These are phyloP conservation scores for Rutilus rutilus DNA, from an alignment of 2,113 vertebrate genomes.

Conservation along the genomic window DNA sequence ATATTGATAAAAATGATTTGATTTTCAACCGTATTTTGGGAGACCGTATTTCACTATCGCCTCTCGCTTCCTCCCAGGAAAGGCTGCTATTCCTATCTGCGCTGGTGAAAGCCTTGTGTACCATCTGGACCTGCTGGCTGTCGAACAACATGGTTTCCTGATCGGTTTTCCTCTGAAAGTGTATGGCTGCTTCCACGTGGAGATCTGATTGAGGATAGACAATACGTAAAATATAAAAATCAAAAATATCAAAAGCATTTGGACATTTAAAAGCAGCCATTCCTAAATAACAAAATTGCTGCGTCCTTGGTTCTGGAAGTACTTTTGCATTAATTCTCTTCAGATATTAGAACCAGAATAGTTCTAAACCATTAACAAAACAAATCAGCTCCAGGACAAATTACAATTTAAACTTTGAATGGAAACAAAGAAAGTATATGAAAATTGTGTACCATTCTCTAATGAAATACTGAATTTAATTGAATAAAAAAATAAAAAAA, in stretches of 20 bases:
- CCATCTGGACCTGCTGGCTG: conserved; percentile 91
- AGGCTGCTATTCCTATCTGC: conserved; percentile 83
- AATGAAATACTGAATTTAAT: neutral
- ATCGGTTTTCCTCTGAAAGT: conserved; percentile 84
- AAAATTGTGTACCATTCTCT: neutral
- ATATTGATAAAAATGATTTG: conserved; percentile 59
- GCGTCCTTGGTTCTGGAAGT: neutral
- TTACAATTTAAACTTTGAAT: neutral
- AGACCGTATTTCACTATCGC: conserved; percentile 7
- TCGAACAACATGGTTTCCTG: conserved; percentile 88
- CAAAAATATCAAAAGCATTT: neutral
- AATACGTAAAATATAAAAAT: neutral
- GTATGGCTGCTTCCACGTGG: conserved; percentile 80
- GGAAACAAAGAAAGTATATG: neutral
- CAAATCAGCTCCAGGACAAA: neutral
- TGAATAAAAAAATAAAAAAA: neutral
- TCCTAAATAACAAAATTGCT: neutral
- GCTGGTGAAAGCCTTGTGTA: conserved; percentile 92
- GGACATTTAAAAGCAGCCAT: neutral
- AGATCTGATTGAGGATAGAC: conserved; percentile 73
- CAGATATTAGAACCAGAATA: neutral
- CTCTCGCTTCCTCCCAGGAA: conserved; percentile 56
- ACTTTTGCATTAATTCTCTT: neutral
- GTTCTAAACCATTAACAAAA: neutral
- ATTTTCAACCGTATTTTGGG: conserved; percentile 59